A percentile compares a stretch with the other conserved stretches of the same genome.
Conservation (phyloP, 1,140 invertebrate genomes). For the Calephelis virginiensis region DNA sequence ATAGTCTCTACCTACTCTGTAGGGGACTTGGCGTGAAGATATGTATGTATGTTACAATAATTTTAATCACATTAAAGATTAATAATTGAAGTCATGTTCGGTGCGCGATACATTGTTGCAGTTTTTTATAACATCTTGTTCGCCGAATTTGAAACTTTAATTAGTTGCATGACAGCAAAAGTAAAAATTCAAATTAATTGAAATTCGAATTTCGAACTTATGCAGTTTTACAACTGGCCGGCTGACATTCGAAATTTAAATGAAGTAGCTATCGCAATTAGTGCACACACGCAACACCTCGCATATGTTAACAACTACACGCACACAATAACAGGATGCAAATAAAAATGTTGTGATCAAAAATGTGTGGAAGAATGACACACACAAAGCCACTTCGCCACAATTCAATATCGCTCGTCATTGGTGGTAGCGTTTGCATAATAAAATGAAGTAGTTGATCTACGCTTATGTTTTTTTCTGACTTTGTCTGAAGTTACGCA, state of each 20-base stretch:
- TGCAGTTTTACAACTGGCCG: constrained; percentile 42
- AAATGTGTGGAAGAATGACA: constrained; percentile 72
- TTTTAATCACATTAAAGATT: too few species aligned
- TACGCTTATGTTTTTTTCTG: not conserved
- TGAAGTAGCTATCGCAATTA: constrained; percentile 78
- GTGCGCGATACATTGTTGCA: not conserved
- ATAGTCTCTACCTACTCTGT: too few species aligned
- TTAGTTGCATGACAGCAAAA: constrained; percentile 24
- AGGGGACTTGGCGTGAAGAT: too few species aligned
- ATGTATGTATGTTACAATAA: too few species aligned
- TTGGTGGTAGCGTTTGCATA: constrained; percentile 58
- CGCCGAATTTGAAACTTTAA: constrained; percentile 10
- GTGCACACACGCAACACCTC: constrained; percentile 41
- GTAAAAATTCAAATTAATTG: constrained; percentile 32
- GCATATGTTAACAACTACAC: constrained; percentile 36
- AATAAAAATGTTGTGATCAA: constrained; percentile 73
- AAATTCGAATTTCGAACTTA: constrained; percentile 54
- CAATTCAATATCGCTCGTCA: constrained; percentile 74
- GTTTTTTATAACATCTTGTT: not conserved
- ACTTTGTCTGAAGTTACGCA: too few species aligned
- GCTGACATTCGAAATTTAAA: constrained; percentile 76
- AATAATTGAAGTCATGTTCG: too few species aligned
- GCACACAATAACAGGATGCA: constrained; percentile 43
- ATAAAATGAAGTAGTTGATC: constrained; percentile 32
- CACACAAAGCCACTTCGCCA: constrained; percentile 47